Conservation (phyloP, 2,888 invertebrate species). For the Phragmatobia fuliginosa region DNA sequence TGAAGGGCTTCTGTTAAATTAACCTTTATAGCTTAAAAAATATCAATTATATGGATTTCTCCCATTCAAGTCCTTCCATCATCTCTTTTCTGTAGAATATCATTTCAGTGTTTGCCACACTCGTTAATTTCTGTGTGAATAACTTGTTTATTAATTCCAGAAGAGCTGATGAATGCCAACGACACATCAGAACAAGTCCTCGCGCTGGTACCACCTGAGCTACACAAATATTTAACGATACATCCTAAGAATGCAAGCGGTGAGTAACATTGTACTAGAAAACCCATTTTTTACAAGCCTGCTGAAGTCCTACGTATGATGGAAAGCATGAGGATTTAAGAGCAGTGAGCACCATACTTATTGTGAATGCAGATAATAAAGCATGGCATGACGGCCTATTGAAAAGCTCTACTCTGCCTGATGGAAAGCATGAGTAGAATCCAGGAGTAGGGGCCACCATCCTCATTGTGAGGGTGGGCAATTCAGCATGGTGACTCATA, state of each 20-base stretch:
- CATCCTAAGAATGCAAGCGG: conserved; percentile 88
- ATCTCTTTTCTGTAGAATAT: not conserved
- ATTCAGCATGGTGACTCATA: too few relatives aligned
- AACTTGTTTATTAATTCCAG: conserved; percentile 60
- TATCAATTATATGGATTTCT: not conserved
- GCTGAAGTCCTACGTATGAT: too few relatives aligned
- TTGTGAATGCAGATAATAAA: too few relatives aligned
- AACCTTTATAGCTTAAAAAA: not conserved
- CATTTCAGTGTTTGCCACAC: not conserved
- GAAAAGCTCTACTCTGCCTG: too few relatives aligned
- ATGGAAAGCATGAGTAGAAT: too few relatives aligned
- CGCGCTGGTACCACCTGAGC: conserved; percentile 92
- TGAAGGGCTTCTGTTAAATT: not conserved
- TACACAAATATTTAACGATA: conserved; percentile 92
- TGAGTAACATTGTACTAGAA: conserved; percentile 49
- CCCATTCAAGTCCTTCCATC: not conserved
- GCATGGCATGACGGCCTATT: too few relatives aligned
- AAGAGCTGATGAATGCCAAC: conserved; percentile 87
- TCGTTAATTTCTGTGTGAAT: not conserved
- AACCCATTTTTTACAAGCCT: too few relatives aligned
- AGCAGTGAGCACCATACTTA: too few relatives aligned
- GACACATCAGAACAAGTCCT: conserved; percentile 92
- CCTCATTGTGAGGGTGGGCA: too few relatives aligned
- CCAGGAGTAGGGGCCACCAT: too few relatives aligned
- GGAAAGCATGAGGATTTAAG: too few relatives aligned